These are phyloP conservation scores for Pantala flavescens DNA, from an alignment of 1,140 invertebrate genomes.

Conservation along the genomic window DNA sequence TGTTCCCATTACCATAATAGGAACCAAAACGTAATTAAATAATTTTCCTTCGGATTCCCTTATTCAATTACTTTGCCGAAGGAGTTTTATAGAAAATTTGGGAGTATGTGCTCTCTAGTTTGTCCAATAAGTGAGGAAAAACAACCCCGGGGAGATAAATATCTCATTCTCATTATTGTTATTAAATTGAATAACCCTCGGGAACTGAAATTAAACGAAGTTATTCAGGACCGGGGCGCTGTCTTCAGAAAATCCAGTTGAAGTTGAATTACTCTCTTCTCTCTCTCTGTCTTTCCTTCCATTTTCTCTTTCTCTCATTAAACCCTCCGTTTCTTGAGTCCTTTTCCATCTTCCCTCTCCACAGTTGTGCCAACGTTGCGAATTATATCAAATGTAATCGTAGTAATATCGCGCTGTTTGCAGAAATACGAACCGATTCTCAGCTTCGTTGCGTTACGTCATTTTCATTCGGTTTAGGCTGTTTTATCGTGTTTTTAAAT, in stretches of 20 bases:
- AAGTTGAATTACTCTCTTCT: neutral
- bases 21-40: conserved; percentile 23
- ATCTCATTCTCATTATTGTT: conserved; percentile 24
- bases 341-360: neutral
- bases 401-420: too few species aligned
- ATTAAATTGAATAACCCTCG: conserved; percentile 23
- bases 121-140: neutral
- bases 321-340: neutral
- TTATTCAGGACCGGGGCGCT: conserved; percentile 17
- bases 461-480: too few species aligned
- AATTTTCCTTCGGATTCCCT: conserved; percentile 18
- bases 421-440: too few species aligned
- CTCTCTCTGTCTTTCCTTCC: neutral
- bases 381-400: too few species aligned
- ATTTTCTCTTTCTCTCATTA: neutral
- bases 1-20: conserved; percentile 23
- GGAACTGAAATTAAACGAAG: conserved; percentile 21
- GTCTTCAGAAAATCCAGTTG: conserved; percentile 12
- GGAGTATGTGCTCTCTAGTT: neutral
- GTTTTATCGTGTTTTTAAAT: too few species aligned
- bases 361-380: neutral
- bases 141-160: conserved; percentile 20
- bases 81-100: conserved; percentile 10
- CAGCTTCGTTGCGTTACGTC: too few species aligned
- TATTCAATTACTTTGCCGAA: conserved; percentile 23